Percentiles rank a stretch among this genome's conserved stretches.
Evolutionary conservation across 2,113 vertebrate genomes (phyloP).

Genomic region (Triplophysa rosa): DNA sequence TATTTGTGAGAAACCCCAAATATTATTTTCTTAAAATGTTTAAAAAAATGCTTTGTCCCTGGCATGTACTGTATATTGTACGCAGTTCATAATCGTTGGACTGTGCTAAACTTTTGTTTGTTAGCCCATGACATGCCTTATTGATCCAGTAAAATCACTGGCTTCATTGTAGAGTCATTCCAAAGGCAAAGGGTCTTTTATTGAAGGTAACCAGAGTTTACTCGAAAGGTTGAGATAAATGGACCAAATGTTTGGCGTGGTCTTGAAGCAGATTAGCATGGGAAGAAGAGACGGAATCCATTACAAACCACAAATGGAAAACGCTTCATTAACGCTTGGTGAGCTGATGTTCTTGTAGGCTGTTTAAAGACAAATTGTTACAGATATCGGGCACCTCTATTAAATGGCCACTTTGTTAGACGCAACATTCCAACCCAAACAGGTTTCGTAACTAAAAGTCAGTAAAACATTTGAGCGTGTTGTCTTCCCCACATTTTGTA

Average conservation of each 20-base stretch:
- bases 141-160: conserved; percentile 24
- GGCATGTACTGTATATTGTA: not conserved
- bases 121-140: not conserved
- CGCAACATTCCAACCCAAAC: conserved; percentile 18
- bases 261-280: not conserved
- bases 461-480: conserved; percentile 17
- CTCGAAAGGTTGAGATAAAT: conserved; percentile 1
- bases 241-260: conserved; percentile 19
- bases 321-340: not conserved
- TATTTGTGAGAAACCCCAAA: not conserved
- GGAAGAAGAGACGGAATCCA: conserved; percentile 1
- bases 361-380: not conserved
- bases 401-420: conserved; percentile 16
- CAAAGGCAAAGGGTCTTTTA: conserved; percentile 13
- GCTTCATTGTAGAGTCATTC: conserved; percentile 26
- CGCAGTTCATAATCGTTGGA: conserved; percentile 6
- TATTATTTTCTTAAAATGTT: not conserved
- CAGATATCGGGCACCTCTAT: not conserved
- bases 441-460: conserved; percentile 21
- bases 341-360: not conserved
- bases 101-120: not conserved
- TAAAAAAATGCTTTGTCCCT: not conserved
- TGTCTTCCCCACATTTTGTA: conserved; percentile 56
- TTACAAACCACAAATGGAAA: conserved; percentile 7
- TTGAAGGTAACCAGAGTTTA: conserved; percentile 15